These are phyloP conservation scores for Clamator glandarius DNA, from an alignment of 2,797 vertebrate genomes.

Conservation along the genomic window DNA sequence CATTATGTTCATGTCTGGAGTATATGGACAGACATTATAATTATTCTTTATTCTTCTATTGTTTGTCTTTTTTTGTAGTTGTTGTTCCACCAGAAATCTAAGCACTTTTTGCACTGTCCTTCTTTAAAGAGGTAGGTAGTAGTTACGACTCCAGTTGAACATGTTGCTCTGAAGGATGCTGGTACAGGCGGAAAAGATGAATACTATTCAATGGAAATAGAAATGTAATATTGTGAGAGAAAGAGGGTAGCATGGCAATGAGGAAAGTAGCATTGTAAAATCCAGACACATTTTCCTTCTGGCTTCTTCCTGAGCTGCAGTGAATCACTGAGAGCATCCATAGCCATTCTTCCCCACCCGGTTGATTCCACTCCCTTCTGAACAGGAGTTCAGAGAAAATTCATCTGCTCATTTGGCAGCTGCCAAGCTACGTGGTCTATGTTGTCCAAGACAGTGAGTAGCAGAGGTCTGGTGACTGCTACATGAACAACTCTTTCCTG, in stretches of 20 bases:
- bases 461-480: neutral
- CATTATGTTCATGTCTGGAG: neutral
- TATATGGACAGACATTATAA: neutral
- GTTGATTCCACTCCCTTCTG: neutral
- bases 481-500: neutral
- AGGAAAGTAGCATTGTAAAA: neutral
- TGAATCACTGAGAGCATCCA: neutral
- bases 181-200: neutral
- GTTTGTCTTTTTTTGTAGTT: neutral
- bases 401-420: neutral
- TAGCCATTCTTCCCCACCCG: neutral
- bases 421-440: neutral
- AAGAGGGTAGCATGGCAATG: neutral
- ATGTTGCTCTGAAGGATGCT: neutral
- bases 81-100: neutral
- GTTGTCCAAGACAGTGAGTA: neutral
- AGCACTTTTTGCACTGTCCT: neutral
- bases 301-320: neutral
- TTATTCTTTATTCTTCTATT: neutral
- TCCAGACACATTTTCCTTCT: neutral
- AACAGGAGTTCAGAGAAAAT: neutral
- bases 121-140: neutral
- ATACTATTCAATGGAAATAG: neutral
- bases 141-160: accelerated
- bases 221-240: neutral